Percentiles rank a stretch among this genome's conserved stretches.
Evolutionary conservation across 2,888 invertebrate genomes (phyloP).

Genomic region (Mayetiola destructor): DNA sequence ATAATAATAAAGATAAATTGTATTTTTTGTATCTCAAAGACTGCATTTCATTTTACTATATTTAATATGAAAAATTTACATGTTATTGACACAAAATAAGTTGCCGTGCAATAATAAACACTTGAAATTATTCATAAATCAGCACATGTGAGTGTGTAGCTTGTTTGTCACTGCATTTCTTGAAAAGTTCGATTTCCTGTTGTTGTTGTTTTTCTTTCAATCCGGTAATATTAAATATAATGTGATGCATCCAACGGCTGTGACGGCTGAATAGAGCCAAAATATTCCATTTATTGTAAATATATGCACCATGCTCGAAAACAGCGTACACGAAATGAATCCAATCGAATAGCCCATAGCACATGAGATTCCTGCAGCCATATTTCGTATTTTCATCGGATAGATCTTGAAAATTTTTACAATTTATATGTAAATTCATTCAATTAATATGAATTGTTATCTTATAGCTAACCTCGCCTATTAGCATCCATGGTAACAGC

Average conservation of each 20-base stretch:
- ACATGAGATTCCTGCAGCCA: background rate
- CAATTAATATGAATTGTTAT: background rate
- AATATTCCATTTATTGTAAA: background rate
- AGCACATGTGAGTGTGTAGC: no score
- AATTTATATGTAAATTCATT: no score
- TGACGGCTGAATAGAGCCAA: background rate
- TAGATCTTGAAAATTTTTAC: background rate
- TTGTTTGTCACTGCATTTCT: no score
- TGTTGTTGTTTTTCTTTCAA: no score
- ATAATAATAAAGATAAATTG: no score
- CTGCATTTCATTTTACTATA: no score
- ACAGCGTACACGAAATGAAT: background rate
- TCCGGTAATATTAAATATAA: background rate
- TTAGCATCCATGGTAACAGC: conserved; percentile 9
- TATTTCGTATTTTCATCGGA: conserved; percentile 3
- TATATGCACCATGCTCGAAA: background rate
- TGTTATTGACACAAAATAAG: no score
- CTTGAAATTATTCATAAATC: no score
- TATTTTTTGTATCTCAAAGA: no score
- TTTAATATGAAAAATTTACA: no score
- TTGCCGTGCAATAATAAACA: no score
- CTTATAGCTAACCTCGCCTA: background rate
- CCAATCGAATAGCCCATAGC: background rate
- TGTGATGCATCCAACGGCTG: background rate
- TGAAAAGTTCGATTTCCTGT: background rate